Evolutionary conservation across 1,140 invertebrate species (phyloP), one percentile per base, ranked within the genome.

Genomic region (Bombus turneri): DNA sequence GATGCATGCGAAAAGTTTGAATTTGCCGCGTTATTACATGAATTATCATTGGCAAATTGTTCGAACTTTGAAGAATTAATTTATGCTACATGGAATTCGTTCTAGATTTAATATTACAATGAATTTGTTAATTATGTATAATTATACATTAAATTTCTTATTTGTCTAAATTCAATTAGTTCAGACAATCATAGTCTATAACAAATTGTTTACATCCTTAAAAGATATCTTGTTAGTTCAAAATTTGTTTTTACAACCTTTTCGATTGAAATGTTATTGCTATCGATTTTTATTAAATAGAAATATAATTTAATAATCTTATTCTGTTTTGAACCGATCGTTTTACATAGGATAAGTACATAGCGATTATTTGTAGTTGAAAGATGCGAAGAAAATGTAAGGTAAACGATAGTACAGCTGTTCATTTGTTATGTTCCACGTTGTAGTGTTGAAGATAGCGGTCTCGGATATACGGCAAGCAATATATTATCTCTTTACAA

Each of bases 401-500:
- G 53, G 53, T 76, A 57, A 59, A 76, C 31, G 31, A 76, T 39
- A 59, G 53, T 76, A 59, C 74, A 59, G 53, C 53, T 59, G 47
- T 76, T 59, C 74, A 76, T 76, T 76, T 76, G 53, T 76, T 57
- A 57, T 15, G 74, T 34, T 53, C 73, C 43, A 25, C 22, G 47
- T 37, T 59, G 34, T 39, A 76, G 39, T 37, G 34, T 34, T 37
- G 53, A 76, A 76, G 74, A 76, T 76, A 59, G 53, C 28, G 74
- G 74, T 59, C 53, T 57, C 47, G n/a, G 74, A 76, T 76, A 59
- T 76, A 76, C 53, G 53, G 10, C 53, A 25, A 28, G 74, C 13
- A 76, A 76, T 76, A 76, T 59, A 59, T 76, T 76, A 76, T 59
- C 74, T 76, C 53, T 59, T 53, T 59, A 59, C 53, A 39, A 59